These are phyloP conservation scores for Drosophila setosimentum DNA, from an alignment of 2,888 invertebrate genomes.

Conservation along the genomic window DNA sequence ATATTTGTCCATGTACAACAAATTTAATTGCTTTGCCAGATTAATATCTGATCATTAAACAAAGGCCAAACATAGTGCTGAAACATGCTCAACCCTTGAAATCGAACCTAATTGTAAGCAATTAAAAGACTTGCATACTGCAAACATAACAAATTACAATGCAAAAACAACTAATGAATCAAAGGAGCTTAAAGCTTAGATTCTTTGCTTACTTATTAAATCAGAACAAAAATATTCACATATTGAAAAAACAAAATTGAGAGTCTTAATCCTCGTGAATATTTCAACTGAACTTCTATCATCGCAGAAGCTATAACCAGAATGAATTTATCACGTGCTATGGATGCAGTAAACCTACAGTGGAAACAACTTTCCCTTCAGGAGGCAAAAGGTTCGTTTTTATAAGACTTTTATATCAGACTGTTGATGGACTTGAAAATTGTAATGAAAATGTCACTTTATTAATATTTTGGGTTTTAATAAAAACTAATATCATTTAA, in stretches of 20 bases:
- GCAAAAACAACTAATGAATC: constrained; percentile 6
- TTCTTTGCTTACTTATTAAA: not conserved
- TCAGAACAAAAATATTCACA: not conserved
- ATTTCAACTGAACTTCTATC: constrained; percentile 27
- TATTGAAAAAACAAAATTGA: constrained; percentile 22
- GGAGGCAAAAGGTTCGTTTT: not conserved
- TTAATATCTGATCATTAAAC: constrained; percentile 48
- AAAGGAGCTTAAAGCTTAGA: not conserved
- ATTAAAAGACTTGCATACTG: constrained; percentile 36
- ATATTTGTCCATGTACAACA: constrained; percentile 21
- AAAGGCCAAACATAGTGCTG: constrained; percentile 34
- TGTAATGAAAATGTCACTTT: not conserved
- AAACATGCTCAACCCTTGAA: constrained; percentile 7
- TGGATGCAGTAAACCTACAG: not conserved
- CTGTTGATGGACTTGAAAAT: not conserved
- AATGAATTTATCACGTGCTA: constrained; percentile 2
- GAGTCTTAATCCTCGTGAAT: constrained; percentile 29
- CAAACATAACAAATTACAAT: not conserved
- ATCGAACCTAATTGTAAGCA: constrained; percentile 42
- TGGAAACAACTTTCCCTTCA: not conserved
- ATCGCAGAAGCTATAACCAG: constrained; percentile 4
- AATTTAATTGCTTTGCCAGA: constrained; percentile 62
- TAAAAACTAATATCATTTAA: not conserved
- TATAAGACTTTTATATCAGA: not conserved
- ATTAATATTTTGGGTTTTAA: not conserved